Percentiles rank a stretch among this genome's conserved stretches.
Evolutionary conservation across 2,113 vertebrate species (phyloP).

Genomic region (Cinclus mexicanus): DNA sequence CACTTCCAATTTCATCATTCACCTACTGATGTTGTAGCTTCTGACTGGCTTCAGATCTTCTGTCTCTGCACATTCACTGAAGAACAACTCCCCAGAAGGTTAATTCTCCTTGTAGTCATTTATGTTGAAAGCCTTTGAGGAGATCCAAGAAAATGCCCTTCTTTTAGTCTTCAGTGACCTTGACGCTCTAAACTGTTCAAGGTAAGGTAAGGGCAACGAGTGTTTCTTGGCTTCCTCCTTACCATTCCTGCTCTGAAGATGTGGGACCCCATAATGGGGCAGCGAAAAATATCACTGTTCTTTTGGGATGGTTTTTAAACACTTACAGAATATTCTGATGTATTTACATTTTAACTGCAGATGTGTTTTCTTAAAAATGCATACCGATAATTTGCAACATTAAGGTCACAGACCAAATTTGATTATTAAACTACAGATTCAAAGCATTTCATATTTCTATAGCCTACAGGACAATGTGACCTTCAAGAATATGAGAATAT

Average conservation of each 20-base stretch:
- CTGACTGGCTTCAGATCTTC: neutral
- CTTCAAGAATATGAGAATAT: neutral
- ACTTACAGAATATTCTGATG: neutral
- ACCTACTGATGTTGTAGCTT: neutral
- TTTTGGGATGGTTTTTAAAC: neutral
- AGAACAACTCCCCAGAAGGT: neutral
- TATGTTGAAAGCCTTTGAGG: neutral
- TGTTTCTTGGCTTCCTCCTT: neutral
- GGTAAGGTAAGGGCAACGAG: neutral
- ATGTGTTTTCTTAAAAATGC: neutral
- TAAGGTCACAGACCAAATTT: neutral
- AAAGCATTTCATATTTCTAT: neutral
- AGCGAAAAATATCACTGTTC: neutral
- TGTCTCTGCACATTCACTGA: neutral
- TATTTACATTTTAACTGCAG: neutral
- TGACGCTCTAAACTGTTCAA: neutral
- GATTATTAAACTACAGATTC: neutral
- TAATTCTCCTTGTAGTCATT: neutral
- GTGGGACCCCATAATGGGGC: rapidly evolving
- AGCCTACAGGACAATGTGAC: neutral
- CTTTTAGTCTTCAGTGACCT: neutral
- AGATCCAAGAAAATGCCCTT: neutral
- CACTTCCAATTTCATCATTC: neutral
- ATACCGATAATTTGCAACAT: neutral
- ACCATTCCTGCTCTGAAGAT: neutral